Conservation (phyloP, 1,140 invertebrate genomes). For the Zaprionus inermis region DNA sequence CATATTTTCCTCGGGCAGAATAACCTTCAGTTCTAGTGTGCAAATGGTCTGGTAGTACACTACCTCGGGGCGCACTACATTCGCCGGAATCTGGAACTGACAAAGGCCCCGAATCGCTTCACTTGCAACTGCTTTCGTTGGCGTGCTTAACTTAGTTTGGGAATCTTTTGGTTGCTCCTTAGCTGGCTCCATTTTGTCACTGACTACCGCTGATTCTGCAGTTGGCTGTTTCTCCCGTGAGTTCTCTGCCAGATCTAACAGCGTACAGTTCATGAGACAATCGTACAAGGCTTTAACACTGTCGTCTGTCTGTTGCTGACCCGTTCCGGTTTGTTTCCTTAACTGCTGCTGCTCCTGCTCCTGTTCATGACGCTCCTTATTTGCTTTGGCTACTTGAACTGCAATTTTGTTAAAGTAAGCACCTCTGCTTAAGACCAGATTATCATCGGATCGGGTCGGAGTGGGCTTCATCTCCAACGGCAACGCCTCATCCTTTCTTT, state of each 20-base stretch:
- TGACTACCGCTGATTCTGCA: background rate
- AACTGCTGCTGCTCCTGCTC: background rate
- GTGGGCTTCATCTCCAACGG: background rate
- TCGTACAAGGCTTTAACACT: constrained; percentile 24
- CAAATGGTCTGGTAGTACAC: constrained; percentile 48
- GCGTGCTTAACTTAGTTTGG: no score
- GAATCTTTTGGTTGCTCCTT: background rate
- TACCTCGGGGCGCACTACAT: constrained; percentile 31
- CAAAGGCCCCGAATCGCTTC: background rate
- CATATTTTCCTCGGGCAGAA: constrained; percentile 28
- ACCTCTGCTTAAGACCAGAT: background rate
- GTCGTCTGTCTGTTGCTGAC: background rate
- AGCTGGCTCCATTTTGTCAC: background rate
- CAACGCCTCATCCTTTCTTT: background rate
- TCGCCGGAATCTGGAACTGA: background rate
- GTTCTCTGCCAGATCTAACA: constrained; percentile 7
- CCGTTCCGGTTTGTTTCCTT: background rate
- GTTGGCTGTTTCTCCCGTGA: background rate
- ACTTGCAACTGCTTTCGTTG: background rate
- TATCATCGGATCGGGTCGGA: background rate
- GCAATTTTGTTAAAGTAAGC: constrained; percentile 21
- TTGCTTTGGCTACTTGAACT: constrained; percentile 17
- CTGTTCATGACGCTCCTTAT: background rate
- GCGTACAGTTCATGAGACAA: constrained; percentile 22
- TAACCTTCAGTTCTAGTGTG: constrained; percentile 44